Base-by-base conservation (phyloP, 2,797 vertebrate species). In the Euphonia xanthogaster region DNA sequence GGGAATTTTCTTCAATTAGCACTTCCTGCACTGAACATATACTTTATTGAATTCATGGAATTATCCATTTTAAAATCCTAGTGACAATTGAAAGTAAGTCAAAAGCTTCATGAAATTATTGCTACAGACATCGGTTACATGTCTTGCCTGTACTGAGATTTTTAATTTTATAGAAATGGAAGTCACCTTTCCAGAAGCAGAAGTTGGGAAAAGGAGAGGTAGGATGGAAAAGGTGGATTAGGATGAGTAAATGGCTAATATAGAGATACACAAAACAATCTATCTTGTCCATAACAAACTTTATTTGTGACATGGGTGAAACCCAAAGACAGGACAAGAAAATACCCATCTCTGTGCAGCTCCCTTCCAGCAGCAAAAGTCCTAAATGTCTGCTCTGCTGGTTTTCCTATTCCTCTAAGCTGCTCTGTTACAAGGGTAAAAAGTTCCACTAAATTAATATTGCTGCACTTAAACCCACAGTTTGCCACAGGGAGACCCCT, bases 1-100 rank as follows among this genome's bases (percentile, higher is more conserved):
- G 24, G 72, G 45, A 70, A 48, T 91, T 93, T 88, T 19, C 25
- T 86, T 90, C 83, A 75, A 68, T 89, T 92, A 93, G 31, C 45
- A 60, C 40, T 94, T 94, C 25, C 27, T 75, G 31, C 14, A 22
- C 27, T 72, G 44, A 86, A n/a, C 58, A 51, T 72, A 66, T 20
- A 72, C 9, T 75, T 81, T 47, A 88, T 40, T 84, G 73, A 72
- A 71, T 67, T 61, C 28, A 80, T 33, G 65, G 27, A 79, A 73
- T 87, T 51, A 48, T 21, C 48, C 8, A 19, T 48, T 95, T 94
- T 77, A 53, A 75, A 93, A 79, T 76, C 16, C 42, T 70, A 62
- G 13, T 65, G 73, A 44, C 33, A 85, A 37, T 15, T 55, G 37
- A 20, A 67, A 88, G 8, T 23, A 48, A 83, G n/a, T 84, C 22